phyloP scores from a whole-genome alignment of 2,113 vertebrate species.

The Pterophyllum scalare region DNA sequence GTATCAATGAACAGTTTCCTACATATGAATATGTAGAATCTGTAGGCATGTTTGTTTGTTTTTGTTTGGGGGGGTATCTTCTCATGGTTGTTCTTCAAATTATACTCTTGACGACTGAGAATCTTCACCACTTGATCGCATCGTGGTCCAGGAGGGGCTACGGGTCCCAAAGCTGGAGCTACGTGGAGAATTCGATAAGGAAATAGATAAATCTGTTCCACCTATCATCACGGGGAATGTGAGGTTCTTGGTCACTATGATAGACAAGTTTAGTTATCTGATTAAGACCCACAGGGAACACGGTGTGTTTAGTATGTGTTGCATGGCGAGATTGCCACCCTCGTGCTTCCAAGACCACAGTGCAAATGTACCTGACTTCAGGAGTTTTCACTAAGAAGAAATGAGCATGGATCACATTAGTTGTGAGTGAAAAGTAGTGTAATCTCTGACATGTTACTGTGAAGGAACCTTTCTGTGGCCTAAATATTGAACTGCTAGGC shows the following conservation, averaged over 20 bases:
- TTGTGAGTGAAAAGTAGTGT: neutral
- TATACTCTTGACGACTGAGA: neutral
- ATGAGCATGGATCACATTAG: neutral
- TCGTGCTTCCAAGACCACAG: neutral
- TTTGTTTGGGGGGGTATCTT: too few species aligned
- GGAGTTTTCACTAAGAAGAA: neutral
- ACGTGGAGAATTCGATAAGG: neutral
- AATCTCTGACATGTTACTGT: neutral
- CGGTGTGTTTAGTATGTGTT: neutral
- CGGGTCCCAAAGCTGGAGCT: neutral
- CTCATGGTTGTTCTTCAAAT: too few species aligned
- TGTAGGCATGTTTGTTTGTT: neutral
- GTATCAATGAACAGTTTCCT: neutral
- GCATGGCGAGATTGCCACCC: neutral
- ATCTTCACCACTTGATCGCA: neutral
- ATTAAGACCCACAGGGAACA: neutral
- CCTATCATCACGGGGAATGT: neutral
- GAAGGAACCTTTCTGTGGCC: neutral
- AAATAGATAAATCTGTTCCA: neutral
- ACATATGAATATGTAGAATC: neutral
- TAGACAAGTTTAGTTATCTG: neutral
- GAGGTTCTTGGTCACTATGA: neutral
- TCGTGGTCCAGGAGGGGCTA: neutral
- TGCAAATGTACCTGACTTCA: neutral
- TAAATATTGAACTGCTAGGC: neutral